These are phyloP conservation scores for Troilus luridus DNA, from an alignment of 2,888 invertebrate species.

Conservation along the genomic window DNA sequence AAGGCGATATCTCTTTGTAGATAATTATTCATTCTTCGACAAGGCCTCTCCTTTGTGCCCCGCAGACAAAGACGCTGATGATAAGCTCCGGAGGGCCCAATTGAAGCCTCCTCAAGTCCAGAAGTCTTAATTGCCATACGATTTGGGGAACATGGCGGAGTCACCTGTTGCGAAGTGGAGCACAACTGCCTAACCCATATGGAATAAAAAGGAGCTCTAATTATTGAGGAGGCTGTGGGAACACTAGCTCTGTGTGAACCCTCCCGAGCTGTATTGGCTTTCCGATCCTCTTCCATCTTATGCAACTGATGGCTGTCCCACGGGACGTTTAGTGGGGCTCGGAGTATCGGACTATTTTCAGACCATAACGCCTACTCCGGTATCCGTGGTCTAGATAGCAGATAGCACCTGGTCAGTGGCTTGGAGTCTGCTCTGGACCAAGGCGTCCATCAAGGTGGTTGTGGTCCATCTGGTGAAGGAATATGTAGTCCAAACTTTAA, in stretches of 20 bases:
- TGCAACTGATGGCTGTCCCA: conserved; percentile 12
- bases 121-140: neutral
- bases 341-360: conserved; percentile 32
- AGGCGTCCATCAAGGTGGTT: neutral
- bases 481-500: too few relatives aligned
- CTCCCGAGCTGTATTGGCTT: conserved; percentile 8
- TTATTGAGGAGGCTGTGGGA: conserved; percentile 24
- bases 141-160: neutral
- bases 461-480: neutral
- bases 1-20: conserved; percentile 28
- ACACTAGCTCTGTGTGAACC: conserved; percentile 32
- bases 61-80: neutral
- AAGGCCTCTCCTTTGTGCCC: neutral
- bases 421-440: neutral
- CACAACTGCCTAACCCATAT: conserved; percentile 38
- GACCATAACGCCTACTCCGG: conserved; percentile 44
- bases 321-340: conserved; percentile 14
- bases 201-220: conserved; percentile 36
- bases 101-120: neutral
- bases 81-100: neutral
- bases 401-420: neutral
- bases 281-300: conserved; percentile 17
- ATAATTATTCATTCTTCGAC: conserved; percentile 34
- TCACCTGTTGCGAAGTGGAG: conserved; percentile 39
- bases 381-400: conserved; percentile 32